Conservation (phyloP, 2,113 vertebrate genomes). For the Archilochus colubris region DNA sequence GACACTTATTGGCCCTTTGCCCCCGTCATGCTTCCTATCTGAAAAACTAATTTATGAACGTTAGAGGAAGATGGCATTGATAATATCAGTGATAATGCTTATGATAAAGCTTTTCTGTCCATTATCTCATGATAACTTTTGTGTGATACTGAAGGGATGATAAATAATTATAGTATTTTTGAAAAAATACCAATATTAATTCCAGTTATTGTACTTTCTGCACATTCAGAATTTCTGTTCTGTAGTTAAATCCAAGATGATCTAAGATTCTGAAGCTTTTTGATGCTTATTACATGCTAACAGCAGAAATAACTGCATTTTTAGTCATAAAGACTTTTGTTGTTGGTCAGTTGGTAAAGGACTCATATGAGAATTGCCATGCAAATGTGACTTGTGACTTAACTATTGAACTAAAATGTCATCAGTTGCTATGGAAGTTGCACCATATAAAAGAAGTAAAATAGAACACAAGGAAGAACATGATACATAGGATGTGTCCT, state of each 20-base stretch:
- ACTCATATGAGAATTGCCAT: neutral
- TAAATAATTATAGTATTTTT: neutral
- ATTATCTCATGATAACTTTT: neutral
- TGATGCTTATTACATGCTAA: neutral
- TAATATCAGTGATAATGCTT: neutral
- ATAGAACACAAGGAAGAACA: neutral
- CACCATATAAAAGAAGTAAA: neutral
- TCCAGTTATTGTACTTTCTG: neutral
- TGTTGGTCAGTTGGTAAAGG: neutral
- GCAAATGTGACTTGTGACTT: neutral
- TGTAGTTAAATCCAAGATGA: neutral
- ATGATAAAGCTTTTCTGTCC: neutral
- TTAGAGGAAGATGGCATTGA: neutral
- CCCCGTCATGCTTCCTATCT: neutral
- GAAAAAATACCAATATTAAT: neutral
- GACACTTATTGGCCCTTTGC: neutral
- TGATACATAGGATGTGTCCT: neutral
- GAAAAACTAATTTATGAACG: neutral
- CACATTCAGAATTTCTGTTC: neutral
- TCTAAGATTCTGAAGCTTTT: neutral
- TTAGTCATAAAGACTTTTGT: neutral
- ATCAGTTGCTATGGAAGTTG: neutral
- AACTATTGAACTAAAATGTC: neutral
- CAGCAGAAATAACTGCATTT: neutral
- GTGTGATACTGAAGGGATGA: neutral